Evolutionary conservation across 2,888 invertebrate species (phyloP).

Genomic region (Oscheius sp.): DNA sequence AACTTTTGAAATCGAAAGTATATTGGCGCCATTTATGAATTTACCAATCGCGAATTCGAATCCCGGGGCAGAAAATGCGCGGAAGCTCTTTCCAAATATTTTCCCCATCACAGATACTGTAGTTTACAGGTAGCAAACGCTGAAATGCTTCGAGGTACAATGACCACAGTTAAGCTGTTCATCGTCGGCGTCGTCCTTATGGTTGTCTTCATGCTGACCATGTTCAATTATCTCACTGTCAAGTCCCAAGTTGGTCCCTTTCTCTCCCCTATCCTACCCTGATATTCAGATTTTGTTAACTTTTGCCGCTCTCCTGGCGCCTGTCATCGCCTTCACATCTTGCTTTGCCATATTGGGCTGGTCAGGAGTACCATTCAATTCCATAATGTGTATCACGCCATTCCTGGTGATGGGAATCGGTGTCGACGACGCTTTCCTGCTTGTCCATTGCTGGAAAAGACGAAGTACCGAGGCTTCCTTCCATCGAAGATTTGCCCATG

Average conservation of each 20-base stretch:
- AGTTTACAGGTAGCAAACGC: conserved; percentile 62
- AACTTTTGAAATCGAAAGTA: too few relatives aligned
- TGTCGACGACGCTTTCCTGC: conserved; percentile 63
- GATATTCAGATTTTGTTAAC: conserved; percentile 42
- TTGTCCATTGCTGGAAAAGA: conserved; percentile 57
- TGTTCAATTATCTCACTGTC: conserved; percentile 56
- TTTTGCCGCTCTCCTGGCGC: conserved; percentile 53
- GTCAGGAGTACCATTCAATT: conserved; percentile 56
- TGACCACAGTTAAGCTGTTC: conserved; percentile 63
- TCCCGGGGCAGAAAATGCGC: too few relatives aligned
- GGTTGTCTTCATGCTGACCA: conserved; percentile 65
- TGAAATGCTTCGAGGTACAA: conserved; percentile 67
- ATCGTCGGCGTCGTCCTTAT: conserved; percentile 58
- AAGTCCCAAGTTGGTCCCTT: conserved; percentile 40
- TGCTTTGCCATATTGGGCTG: conserved; percentile 58
- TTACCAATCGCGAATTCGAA: too few relatives aligned
- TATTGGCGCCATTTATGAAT: too few relatives aligned
- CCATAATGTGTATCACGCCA: conserved; percentile 64
- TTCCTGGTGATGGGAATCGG: conserved; percentile 61
- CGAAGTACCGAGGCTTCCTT: neutral
- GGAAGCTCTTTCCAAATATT: too few relatives aligned
- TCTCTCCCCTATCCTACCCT: neutral
- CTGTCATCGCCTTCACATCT: conserved; percentile 50
- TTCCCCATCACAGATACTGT: too few relatives aligned
- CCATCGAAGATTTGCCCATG: conserved; percentile 40